A percentile compares a stretch with the other conserved stretches of the same genome.
Conservation (phyloP, 2,797 vertebrate genomes). For the Mareca penelope region DNA sequence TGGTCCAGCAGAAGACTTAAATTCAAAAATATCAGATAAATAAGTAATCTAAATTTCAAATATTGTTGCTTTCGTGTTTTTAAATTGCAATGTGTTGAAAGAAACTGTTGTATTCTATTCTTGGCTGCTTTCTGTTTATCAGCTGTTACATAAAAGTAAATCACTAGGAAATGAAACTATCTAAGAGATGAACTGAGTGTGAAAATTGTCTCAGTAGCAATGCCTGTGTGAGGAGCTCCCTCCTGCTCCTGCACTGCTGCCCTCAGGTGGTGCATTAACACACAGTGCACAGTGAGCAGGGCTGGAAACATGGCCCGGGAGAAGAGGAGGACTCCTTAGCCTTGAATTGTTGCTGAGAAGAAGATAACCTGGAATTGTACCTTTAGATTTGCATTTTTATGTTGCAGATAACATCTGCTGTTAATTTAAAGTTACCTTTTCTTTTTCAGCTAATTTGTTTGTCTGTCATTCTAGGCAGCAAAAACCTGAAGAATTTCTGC, state of each 20-base stretch:
- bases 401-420: background rate
- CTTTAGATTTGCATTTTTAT: constrained; percentile 9
- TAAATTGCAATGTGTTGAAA: background rate
- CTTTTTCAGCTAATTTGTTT: constrained; percentile 28
- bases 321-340: background rate
- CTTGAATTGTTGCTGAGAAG: background rate
- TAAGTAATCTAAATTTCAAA: background rate
- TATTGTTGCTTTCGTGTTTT: background rate
- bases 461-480: constrained; percentile 31
- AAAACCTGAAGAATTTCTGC: constrained; percentile 75
- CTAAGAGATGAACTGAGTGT: background rate
- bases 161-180: background rate
- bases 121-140: background rate
- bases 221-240: background rate
- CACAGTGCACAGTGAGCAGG: background rate
- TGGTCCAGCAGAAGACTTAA: background rate
- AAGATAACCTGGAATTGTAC: constrained; percentile 31
- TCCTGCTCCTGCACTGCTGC: background rate
- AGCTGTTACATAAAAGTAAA: background rate
- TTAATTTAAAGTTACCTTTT: background rate
- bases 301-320: background rate
- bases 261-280: background rate
- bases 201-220: background rate
- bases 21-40: background rate
- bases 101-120: background rate